Evolutionary conservation across 2,113 vertebrate genomes (phyloP), one percentile per base, ranked within the genome.

Genomic region (Sigmodon hispidus): DNA sequence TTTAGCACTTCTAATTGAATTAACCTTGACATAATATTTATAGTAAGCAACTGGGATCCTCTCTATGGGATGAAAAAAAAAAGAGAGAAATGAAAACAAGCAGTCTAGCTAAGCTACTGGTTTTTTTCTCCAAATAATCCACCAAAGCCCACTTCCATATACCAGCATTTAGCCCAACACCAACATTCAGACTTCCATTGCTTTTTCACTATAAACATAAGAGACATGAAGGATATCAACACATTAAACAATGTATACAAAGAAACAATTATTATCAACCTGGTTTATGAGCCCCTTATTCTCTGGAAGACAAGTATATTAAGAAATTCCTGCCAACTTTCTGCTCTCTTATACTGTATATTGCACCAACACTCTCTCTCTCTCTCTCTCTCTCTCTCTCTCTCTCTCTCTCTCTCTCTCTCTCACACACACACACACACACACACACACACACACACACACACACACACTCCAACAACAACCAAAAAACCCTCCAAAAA

Each of bases 1-100:
- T 8, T 80, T 91, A 70, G 61, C 9, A 67, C 15, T 88, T 88
- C 21, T 80, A 91, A 88, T 1, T 93, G 9, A 96, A 76, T 61
- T 76, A 65, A 87, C 34, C 34, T 50, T 97, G 59, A 76, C 17
- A 89, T 45, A 21, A 83, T 36, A 81, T 22, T 22, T 81, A 31
- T 11, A 83, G 40, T 86, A 77, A 79, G 1, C 52, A 85, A 70
- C 26, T 40, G 16, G 26, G 29, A 36, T 0, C 34, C 16, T 93
- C 16, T 87, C 24, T 76, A 72, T 26, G 3, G 2, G 34, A 5
- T 31, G 5, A 63, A 69, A 40, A 24, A 88, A 69, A 7, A 55
- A 69, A 7, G 50, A 10, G 8, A 73, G 59, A 2, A 89, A 15
- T 34, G 31, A 4, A 80, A 61, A 79, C 12, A 16, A 17, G 34